These are phyloP conservation scores for Rhagium mordax DNA, from an alignment of 2,888 invertebrate genomes.

Conservation along the genomic window DNA sequence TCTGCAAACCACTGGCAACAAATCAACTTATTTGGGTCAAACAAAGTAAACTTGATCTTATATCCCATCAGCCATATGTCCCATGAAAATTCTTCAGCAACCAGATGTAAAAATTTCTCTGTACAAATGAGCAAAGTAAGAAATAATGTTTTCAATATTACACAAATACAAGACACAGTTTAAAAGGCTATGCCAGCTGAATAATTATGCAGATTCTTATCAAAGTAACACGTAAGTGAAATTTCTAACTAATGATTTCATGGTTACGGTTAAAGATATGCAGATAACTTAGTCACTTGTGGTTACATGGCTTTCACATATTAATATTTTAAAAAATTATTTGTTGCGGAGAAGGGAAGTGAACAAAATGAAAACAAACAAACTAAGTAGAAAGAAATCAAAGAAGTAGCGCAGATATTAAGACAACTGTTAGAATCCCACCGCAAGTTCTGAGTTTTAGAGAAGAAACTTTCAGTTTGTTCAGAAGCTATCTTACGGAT, in stretches of 20 bases:
- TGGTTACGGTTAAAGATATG: not conserved
- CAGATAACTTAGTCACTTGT: not conserved
- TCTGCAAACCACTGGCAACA: not conserved
- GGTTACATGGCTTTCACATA: not conserved
- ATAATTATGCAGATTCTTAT: not conserved
- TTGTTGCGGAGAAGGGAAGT: too few relatives aligned
- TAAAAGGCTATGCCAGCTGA: not conserved
- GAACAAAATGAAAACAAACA: too few relatives aligned
- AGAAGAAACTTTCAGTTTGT: too few relatives aligned
- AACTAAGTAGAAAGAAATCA: too few relatives aligned
- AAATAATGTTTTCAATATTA: not conserved
- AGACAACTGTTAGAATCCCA: too few relatives aligned
- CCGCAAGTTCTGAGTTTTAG: too few relatives aligned
- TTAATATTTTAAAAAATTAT: not conserved
- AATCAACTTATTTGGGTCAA: constrained; percentile 6
- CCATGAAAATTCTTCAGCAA: constrained; percentile 19
- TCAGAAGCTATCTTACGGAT: too few relatives aligned
- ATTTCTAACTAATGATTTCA: not conserved
- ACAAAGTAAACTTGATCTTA: not conserved
- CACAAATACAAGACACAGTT: not conserved
- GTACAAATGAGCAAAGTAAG: not conserved
- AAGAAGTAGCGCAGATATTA: too few relatives aligned
- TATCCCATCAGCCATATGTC: not conserved
- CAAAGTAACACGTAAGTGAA: not conserved
- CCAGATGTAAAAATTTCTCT: constrained; percentile 20